A percentile compares a stretch with the other conserved stretches of the same genome.
These are phyloP conservation scores for Parnassius smintheus DNA, from an alignment of 2,888 invertebrate species.

Conservation along the genomic window DNA sequence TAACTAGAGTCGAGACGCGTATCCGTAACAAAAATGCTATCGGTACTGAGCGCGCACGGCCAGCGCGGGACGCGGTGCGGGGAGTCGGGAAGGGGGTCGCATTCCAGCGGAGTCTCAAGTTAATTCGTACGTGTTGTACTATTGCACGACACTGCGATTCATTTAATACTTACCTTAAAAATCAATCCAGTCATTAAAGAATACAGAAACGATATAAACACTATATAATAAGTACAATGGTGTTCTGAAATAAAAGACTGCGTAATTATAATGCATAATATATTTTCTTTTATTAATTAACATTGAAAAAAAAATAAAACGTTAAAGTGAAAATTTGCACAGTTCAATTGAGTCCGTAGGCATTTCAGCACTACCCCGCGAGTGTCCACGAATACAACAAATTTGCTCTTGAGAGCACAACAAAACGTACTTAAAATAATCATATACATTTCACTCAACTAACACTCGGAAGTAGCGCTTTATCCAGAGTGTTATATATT, in stretches of 20 bases:
- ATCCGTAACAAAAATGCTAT: no score
- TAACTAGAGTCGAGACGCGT: no score
- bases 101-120: no score
- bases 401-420: constrained; percentile 54
- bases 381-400: constrained; percentile 56
- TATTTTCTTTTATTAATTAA: constrained; percentile 74
- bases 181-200: no score
- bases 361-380: constrained; percentile 56
- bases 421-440: constrained; percentile 55
- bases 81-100: no score
- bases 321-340: constrained; percentile 73
- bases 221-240: no score
- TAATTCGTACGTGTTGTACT: no score
- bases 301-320: constrained; percentile 69
- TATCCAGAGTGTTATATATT: constrained; percentile 38
- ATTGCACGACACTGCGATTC: no score
- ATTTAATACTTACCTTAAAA: no score
- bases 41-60: no score
- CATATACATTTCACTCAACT: constrained; percentile 48
- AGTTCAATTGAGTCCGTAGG: constrained; percentile 61
- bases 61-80: no score
- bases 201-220: no score
- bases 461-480: constrained; percentile 54
- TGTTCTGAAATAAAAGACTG: constrained; percentile 27
- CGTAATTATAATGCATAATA: constrained; percentile 73